These are phyloP conservation scores for Ictidomys tridecemlineatus DNA, from an alignment of 2,113 vertebrate genomes.

Conservation along the genomic window DNA sequence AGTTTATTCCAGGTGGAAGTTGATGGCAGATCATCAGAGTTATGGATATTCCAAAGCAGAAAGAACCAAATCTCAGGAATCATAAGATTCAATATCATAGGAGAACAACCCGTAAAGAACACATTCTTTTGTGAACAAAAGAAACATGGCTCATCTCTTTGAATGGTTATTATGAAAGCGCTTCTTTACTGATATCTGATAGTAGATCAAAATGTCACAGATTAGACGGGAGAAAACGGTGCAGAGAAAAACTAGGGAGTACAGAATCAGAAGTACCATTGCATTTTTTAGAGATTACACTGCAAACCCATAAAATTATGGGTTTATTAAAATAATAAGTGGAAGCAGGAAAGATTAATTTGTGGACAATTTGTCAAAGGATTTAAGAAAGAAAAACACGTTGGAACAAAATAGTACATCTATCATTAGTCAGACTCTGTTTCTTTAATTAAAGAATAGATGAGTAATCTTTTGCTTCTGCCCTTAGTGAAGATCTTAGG, in stretches of 20 bases:
- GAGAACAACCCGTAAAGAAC: neutral
- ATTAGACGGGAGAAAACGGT: neutral
- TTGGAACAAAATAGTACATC: neutral
- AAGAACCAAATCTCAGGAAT: neutral
- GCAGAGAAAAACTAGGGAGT: neutral
- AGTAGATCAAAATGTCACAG: neutral
- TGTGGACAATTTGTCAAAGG: neutral
- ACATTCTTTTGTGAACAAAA: neutral
- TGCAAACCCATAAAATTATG: neutral
- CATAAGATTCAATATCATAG: neutral
- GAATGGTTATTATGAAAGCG: neutral
- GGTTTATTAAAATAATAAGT: neutral
- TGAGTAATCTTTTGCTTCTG: neutral
- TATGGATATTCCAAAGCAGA: neutral
- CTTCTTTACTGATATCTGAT: neutral
- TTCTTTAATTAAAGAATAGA: constrained; percentile 3
- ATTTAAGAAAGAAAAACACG: neutral
- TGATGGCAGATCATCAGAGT: neutral
- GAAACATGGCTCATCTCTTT: neutral
- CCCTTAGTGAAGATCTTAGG: neutral
- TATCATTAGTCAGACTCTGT: neutral
- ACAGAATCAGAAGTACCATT: neutral
- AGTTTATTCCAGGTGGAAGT: constrained; percentile 7
- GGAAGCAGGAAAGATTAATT: neutral
- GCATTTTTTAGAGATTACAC: neutral